A percentile compares a stretch with the other conserved stretches of the same genome.
Evolutionary conservation across 2,888 invertebrate species (phyloP).

Genomic region (Amphipyra tragopoginis): DNA sequence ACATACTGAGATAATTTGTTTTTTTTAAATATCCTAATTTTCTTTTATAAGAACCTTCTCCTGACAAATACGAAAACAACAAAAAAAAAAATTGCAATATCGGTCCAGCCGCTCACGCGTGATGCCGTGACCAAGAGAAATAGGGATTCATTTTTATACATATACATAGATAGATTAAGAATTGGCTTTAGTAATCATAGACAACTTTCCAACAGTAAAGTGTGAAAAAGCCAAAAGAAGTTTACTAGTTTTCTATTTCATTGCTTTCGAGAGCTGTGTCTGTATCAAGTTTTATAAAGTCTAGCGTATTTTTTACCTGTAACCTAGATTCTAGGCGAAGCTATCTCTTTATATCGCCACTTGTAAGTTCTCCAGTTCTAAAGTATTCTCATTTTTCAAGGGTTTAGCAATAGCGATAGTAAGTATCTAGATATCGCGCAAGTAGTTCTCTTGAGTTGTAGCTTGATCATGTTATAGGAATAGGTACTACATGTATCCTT

Average conservation of each 20-base stretch:
- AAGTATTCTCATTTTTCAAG: conserved; percentile 24
- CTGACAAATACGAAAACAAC: too few species aligned
- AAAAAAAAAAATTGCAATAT: too few species aligned
- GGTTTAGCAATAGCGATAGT: conserved; percentile 1
- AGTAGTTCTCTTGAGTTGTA: conserved; percentile 2
- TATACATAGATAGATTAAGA: too few species aligned
- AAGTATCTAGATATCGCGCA: neutral
- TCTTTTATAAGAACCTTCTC: too few species aligned
- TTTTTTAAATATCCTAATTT: too few species aligned
- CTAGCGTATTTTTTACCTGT: neutral
- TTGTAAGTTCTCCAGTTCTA: conserved; percentile 4
- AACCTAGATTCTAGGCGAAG: conserved; percentile 10
- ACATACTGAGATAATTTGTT: too few species aligned
- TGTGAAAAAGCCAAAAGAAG: neutral
- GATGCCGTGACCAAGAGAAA: too few species aligned
- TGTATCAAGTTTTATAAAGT: neutral
- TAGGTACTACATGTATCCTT: conserved; percentile 1
- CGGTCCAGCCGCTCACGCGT: too few species aligned
- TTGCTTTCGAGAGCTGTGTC: neutral
- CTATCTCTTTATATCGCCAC: conserved; percentile 7
- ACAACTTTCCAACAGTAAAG: neutral
- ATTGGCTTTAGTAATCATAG: too few species aligned
- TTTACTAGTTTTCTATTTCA: neutral
- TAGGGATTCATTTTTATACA: too few species aligned
- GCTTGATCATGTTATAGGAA: neutral